Evolutionary conservation across 2,113 vertebrate genomes (phyloP), one percentile per base, ranked within the genome.

Genomic region (Sinocyclocheilus anophthalmus): DNA sequence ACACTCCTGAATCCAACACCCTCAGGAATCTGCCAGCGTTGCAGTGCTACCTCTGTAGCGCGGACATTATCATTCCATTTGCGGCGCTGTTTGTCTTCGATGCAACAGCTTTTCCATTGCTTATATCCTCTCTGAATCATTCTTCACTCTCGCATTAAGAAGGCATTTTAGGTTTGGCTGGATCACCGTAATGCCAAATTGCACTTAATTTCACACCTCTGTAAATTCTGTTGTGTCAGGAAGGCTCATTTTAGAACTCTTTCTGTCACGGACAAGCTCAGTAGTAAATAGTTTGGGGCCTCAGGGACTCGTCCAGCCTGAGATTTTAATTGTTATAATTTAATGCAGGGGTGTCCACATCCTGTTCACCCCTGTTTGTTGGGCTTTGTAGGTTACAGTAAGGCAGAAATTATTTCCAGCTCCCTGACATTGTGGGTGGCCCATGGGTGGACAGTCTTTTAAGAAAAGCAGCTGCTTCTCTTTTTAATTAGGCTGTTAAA

Each of bases 71-170:
- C 14, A 67, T 81, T 88, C 61, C 67, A 80, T 70, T 61, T 80
- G 80, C 87, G 90, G 87, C 90, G 16, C 65, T 87, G 83, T 88
- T 88, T 72, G 63, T 84, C 79, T 88, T 87, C 22, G 77, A 82
- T 88, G 87, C 93, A 91, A 92, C 87, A 86, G 89, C 61, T 92
- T 93, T 93, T 92, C 92, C 91, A 91, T 89, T 45, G 70, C 83
- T 20, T 86, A 84, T 88, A 84, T 85, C 84, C 88, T 67, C 45
- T 75, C 14, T 76, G 73, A 53, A 61, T 79, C 22, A 81, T 83
- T 57, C 86, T 48, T 76, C 65, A 39, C 53, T 86, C 81, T 86
- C 53, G 87, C 85, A 84, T 92, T 91, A 90, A 90, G 88, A 89
- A 88, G 83, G 80, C 90, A 87, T 91, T 92, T 90, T 89, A 89